phyloP scores from a whole-genome alignment of 2,797 vertebrate species.

The Anas flavirostris region DNA sequence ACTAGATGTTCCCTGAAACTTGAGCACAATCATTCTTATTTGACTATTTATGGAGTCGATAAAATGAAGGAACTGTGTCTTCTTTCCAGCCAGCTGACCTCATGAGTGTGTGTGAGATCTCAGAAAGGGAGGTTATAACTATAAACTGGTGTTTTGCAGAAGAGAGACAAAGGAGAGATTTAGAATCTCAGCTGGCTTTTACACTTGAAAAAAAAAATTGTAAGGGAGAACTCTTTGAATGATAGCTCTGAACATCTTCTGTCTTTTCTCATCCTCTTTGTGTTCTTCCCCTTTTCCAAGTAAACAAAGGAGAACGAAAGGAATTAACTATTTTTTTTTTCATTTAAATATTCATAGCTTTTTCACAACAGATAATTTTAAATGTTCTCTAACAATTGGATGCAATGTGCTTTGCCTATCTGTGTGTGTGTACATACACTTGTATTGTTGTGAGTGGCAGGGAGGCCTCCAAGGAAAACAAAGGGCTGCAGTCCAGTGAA shows the following conservation, averaged over 20 bases:
- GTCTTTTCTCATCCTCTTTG: not conserved
- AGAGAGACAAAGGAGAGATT: not conserved
- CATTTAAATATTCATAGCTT: not conserved
- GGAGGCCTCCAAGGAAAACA: constrained; percentile 9
- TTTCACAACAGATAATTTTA: not conserved
- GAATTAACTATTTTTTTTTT: not conserved
- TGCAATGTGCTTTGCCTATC: not conserved
- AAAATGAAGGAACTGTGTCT: constrained; percentile 54
- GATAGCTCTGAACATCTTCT: not conserved
- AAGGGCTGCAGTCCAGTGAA: constrained; percentile 6
- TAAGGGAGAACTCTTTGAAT: not conserved
- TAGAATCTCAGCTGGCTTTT: not conserved
- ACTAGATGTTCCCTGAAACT: constrained; percentile 49
- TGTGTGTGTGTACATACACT: not conserved
- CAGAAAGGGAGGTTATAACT: not conserved
- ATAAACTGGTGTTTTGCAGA: constrained; percentile 4
- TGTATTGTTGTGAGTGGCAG: not conserved
- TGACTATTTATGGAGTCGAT: constrained; percentile 51
- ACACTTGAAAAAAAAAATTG: not conserved
- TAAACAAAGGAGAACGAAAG: not conserved
- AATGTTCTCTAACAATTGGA: not conserved
- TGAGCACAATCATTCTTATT: not conserved
- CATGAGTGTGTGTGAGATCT: not conserved
- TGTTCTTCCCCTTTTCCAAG: not conserved
- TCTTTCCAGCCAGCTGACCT: constrained; percentile 21